Base-by-base conservation (phyloP, 2,888 invertebrate genomes). In the Euclidia mi region DNA sequence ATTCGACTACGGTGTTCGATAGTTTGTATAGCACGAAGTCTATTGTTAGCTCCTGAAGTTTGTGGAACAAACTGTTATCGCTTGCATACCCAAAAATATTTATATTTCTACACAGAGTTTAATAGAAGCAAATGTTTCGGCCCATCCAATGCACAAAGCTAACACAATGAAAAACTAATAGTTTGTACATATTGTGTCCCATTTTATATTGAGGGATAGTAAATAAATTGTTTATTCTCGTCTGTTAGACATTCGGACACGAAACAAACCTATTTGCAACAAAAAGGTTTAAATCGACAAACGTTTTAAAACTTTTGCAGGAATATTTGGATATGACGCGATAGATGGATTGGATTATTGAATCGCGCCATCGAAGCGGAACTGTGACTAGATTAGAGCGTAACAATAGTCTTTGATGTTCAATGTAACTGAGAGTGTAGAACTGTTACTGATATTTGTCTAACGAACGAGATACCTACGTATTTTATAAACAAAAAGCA, bases 11-110 rank as follows among this genome's bases (percentile, higher is more conserved):
- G n/a, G n/a, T n/a, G n/a, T n/a, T n/a, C n/a, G n/a, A n/a, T n/a
- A n/a, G n/a, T n/a, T n/a, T n/a, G n/a, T n/a, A n/a, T n/a, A n/a
- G n/a, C 20, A 1, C 20, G 7, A 25, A 25, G 20, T 7, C 20
- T 25, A 25, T 25, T 25, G 20, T 25, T 25, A 25, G 20, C 20
- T 3, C 6, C 20, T 25, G n/a, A 18, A 38, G 10, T 38, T 38
- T 17, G 18, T 17, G 32, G 50, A 55, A 7, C 20, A 41, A 64
- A 65, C 43, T 46, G 38, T 32, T 32, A 31, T 47, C 32, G 43
- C 12, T 15, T 10, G 18, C 7, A 38, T 38, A n/a, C 4, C 20
- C 35, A 40, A 63, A 53, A 43, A 40, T 40, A 12, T 40, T 40
- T 40, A 18, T 14, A 6, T 15, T 46, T 28, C 37, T 6, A 40